Percentiles rank a stretch among this genome's conserved stretches.
These are phyloP conservation scores for Diprion similis DNA, from an alignment of 1,140 invertebrate species.

Conservation along the genomic window DNA sequence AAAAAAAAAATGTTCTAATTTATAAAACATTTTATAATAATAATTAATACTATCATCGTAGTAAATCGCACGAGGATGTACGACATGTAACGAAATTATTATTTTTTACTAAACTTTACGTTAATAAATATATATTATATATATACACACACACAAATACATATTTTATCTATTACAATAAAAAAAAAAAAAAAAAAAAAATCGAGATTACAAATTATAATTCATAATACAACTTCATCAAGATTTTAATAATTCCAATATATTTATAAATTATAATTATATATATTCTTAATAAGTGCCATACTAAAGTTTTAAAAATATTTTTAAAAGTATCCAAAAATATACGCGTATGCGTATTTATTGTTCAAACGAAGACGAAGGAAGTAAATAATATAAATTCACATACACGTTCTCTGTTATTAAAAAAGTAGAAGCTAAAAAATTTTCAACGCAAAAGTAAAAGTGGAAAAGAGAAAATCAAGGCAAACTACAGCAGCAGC, in stretches of 20 bases:
- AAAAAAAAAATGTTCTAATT: not conserved
- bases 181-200: not conserved
- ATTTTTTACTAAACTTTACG: too few species aligned
- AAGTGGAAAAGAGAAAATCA: too few species aligned
- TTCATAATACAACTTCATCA: not conserved
- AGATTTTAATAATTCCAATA: conserved; percentile 13
- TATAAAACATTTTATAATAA: not conserved
- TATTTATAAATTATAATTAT: not conserved
- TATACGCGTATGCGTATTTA: not conserved
- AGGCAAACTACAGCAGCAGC: too few species aligned
- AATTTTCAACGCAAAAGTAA: too few species aligned
- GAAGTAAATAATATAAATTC: not conserved
- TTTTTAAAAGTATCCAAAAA: not conserved
- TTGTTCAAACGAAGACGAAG: not conserved
- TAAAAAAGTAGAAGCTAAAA: too few species aligned
- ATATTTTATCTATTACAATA: too few species aligned
- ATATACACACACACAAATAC: too few species aligned
- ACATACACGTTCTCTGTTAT: not conserved
- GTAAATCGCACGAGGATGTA: too few species aligned
- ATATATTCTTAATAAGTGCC: conserved; percentile 9
- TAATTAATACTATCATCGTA: too few species aligned
- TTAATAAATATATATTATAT: too few species aligned
- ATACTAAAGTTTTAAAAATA: not conserved
- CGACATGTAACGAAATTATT: too few species aligned
- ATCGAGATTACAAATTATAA: not conserved